Percentiles rank a stretch among this genome's conserved stretches.
Conservation (phyloP, 2,888 invertebrate species). For the Empis stercorea region DNA sequence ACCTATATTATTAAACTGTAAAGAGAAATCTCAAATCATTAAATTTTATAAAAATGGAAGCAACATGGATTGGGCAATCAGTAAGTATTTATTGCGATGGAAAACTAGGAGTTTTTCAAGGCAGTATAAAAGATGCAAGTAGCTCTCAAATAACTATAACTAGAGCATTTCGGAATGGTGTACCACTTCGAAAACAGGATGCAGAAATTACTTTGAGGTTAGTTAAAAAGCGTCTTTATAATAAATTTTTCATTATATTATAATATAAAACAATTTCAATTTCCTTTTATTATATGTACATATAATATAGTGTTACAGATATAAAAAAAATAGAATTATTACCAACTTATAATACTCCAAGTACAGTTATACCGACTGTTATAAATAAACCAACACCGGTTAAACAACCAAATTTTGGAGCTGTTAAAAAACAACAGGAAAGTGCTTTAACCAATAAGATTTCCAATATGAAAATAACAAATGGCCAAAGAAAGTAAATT, state of each 20-base stretch:
- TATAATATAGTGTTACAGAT: conserved; percentile 49
- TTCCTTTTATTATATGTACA: neutral
- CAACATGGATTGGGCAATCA: conserved; percentile 46
- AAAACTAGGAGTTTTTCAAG: conserved; percentile 65
- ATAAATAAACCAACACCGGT: conserved; percentile 36
- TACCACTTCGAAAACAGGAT: conserved; percentile 38
- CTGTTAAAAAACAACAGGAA: conserved; percentile 14
- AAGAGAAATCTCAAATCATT: too few relatives aligned
- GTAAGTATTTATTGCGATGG: conserved; percentile 74
- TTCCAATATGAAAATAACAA: conserved; percentile 29
- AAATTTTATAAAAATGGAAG: too few relatives aligned
- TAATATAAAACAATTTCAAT: neutral
- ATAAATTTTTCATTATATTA: neutral
- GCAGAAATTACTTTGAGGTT: conserved; percentile 51
- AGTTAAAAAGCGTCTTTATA: conserved; percentile 13
- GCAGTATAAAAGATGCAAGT: conserved; percentile 59
- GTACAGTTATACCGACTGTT: conserved; percentile 25
- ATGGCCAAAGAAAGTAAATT: conserved; percentile 17
- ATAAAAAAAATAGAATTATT: conserved; percentile 67
- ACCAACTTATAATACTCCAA: conserved; percentile 42
- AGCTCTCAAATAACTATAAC: conserved; percentile 57
- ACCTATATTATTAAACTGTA: too few relatives aligned
- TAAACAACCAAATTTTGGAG: conserved; percentile 28
- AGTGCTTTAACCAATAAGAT: conserved; percentile 25
- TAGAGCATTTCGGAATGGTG: conserved; percentile 73